These are phyloP conservation scores for Scortum barcoo DNA, from an alignment of 2,113 vertebrate species.

Conservation along the genomic window DNA sequence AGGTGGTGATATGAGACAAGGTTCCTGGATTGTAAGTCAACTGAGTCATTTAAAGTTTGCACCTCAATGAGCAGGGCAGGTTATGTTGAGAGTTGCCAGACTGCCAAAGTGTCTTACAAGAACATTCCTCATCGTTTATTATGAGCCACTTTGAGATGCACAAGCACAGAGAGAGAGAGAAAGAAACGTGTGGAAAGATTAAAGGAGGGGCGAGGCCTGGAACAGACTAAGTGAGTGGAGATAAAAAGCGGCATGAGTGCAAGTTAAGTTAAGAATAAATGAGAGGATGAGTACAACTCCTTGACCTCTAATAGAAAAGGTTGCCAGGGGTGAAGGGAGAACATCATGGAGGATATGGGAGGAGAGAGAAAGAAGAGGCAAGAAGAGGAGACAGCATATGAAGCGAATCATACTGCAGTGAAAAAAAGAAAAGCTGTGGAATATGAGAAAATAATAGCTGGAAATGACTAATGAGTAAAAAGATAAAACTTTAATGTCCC, in stretches of 20 bases:
- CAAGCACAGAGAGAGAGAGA: neutral
- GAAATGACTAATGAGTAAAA: constrained; percentile 46
- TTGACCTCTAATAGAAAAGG: constrained; percentile 9
- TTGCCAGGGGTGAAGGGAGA: neutral
- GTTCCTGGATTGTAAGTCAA: constrained; percentile 4
- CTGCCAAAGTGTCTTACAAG: neutral
- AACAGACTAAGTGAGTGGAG: neutral
- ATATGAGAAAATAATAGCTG: constrained; percentile 17
- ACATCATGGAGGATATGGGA: neutral
- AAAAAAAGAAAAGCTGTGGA: neutral
- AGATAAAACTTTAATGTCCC: constrained; percentile 61
- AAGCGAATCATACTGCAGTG: neutral
- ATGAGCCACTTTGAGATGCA: neutral
- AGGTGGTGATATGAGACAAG: constrained; percentile 23
- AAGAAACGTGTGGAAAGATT: neutral
- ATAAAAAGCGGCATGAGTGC: constrained; percentile 5
- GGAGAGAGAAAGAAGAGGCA: neutral
- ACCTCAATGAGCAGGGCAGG: neutral
- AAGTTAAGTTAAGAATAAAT: constrained; percentile 4
- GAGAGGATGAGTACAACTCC: neutral
- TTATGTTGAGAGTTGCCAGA: constrained; percentile 1
- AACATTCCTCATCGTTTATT: neutral
- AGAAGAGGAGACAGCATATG: neutral
- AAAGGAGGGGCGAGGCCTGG: constrained; percentile 5
- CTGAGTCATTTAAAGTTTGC: neutral